Percentiles rank a stretch among this genome's conserved stretches.
Evolutionary conservation across 2,113 vertebrate genomes (phyloP).

Genomic region (Pteronura brasiliensis): DNA sequence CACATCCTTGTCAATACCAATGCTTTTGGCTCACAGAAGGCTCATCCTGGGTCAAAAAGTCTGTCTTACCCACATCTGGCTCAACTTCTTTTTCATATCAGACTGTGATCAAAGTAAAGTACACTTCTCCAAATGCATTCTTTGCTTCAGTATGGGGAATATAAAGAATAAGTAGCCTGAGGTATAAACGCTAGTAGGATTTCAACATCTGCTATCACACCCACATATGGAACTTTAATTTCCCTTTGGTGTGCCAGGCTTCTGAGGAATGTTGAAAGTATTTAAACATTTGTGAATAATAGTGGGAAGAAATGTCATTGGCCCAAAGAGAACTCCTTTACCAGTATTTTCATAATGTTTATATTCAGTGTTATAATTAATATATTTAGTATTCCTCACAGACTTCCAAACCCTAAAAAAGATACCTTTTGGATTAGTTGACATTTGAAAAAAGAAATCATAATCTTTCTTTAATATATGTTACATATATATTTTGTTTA

Average conservation of each 20-base stretch:
- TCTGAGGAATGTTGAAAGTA: neutral
- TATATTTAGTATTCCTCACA: neutral
- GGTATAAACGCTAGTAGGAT: neutral
- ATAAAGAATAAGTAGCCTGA: neutral
- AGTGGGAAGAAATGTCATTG: neutral
- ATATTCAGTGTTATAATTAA: neutral
- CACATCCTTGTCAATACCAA: neutral
- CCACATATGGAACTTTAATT: neutral
- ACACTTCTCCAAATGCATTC: neutral
- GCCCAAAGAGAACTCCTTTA: neutral
- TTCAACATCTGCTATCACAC: neutral
- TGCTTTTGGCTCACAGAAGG: neutral
- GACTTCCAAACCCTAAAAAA: neutral
- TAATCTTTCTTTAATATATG: neutral
- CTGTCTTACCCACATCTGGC: neutral
- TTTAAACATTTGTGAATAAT: constrained; percentile 42
- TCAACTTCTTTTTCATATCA: neutral
- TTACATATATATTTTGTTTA: neutral
- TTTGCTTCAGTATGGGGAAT: neutral
- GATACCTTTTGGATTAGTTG: neutral
- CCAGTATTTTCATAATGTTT: neutral
- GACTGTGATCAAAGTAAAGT: neutral
- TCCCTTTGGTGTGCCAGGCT: neutral
- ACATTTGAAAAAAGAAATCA: neutral
- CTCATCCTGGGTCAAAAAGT: neutral